phyloP scores from a whole-genome alignment of 2,888 invertebrate genomes.

The Cynaeus angustus region DNA sequence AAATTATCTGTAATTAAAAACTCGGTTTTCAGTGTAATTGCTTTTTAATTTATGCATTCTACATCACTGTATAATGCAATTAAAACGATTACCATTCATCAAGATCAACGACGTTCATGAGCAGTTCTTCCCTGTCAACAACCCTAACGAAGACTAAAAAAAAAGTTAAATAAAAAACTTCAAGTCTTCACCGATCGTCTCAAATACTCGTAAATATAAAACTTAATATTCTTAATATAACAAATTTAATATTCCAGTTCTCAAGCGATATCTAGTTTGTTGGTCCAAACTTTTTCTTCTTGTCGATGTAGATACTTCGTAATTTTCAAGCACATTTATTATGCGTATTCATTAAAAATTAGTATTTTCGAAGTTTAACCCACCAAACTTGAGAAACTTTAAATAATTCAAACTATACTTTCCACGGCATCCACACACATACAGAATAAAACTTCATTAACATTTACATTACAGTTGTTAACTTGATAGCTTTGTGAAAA shows the following conservation, averaged over 20 bases:
- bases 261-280: slow-evolving; percentile 14
- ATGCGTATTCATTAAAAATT: slow-evolving; percentile 44
- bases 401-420: slow-evolving; percentile 23
- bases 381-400: slow-evolving; percentile 22
- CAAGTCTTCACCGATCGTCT: too few relatives aligned
- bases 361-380: slow-evolving; percentile 22
- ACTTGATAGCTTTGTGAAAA: neutral
- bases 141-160: too few relatives aligned
- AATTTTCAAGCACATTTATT: slow-evolving; percentile 35
- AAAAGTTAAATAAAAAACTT: too few relatives aligned
- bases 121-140: too few relatives aligned
- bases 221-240: slow-evolving; percentile 19
- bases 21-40: slow-evolving; percentile 41
- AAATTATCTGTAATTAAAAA: slow-evolving; percentile 45
- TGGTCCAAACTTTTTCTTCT: slow-evolving; percentile 34
- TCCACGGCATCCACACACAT: neutral
- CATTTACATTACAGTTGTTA: slow-evolving; percentile 1
- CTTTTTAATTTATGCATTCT: slow-evolving; percentile 38
- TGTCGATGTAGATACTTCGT: slow-evolving; percentile 4
- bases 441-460: slow-evolving; percentile 16
- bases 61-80: slow-evolving; percentile 19
- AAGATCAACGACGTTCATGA: neutral
- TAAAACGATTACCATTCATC: slow-evolving; percentile 19
- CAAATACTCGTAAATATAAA: too few relatives aligned
- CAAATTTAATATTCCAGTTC: slow-evolving; percentile 36